Base-by-base conservation (phyloP, 2,113 vertebrate species). In the Penelope pileata region DNA sequence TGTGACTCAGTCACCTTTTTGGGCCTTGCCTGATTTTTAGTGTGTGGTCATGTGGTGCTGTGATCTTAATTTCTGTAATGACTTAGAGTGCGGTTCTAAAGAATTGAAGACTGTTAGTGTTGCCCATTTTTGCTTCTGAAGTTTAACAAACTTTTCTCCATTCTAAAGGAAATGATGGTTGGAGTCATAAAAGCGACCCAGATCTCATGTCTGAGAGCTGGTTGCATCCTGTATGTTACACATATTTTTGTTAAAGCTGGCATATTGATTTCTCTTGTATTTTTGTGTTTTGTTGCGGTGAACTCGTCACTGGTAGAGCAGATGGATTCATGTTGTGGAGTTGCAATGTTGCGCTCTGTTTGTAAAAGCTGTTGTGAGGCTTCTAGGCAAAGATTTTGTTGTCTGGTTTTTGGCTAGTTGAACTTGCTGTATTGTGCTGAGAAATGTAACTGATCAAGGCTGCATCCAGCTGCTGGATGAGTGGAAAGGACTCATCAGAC, bases 381-480 rank as follows among this genome's bases (percentile, higher is more conserved):
- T 86, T 89, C 63, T 68, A 74, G 68, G 73, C 75, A 38, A 75
- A 79, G 32, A 67, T 66, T 89, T 86, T 78, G 16, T 81, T 69
- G n/a, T 75, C 70, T 82, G 29, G 0, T 17, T 79, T 81, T 93
- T 88, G 92, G 77, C 69, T 84, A 64, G 43, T 26, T 62, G 50
- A 72, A 36, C 62, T 91, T 70, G 24, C 24, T 84, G 81, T 58
- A 42, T 78, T 93, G 66, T 86, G 58, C 59, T 59, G 74, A 81
- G 64, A 81, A 67, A 58, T 48, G 29, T 56, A 72, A 50, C 73
- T 95, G 53, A 60, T 79, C 24, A 53, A 48, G 87, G 66, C 90
- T 94, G 87, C 67, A 30, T 91, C 82, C 87, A 96, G 90, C 94
- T 95, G 94, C 74, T 91, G 78, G 58, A 4, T 68, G 51, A 87